Evolutionary conservation across 1,140 invertebrate species (phyloP).

Genomic region (Lepidurus packardi): DNA sequence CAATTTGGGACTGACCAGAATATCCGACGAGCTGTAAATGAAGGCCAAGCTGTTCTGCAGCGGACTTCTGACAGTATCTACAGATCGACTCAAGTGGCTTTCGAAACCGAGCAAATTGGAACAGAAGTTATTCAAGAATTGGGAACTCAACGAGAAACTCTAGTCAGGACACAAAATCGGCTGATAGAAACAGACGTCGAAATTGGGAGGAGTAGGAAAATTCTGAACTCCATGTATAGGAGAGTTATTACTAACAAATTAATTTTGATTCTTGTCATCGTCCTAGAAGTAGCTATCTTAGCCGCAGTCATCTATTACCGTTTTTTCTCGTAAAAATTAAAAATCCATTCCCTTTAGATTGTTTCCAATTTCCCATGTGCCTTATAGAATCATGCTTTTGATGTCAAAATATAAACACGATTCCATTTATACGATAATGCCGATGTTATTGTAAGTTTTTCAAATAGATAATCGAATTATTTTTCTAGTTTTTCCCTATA

Average conservation of each 20-base stretch:
- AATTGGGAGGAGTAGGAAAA: slow-evolving; percentile 52
- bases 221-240: slow-evolving; percentile 56
- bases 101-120: slow-evolving; percentile 71
- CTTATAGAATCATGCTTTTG: background rate
- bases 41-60: slow-evolving; percentile 55
- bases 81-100: slow-evolving; percentile 63
- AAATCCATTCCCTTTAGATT: background rate
- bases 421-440: too few species aligned
- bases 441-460: too few species aligned
- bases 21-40: slow-evolving; percentile 48
- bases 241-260: slow-evolving; percentile 62
- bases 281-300: slow-evolving; percentile 57
- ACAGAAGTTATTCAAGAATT: slow-evolving; percentile 65
- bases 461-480: too few species aligned
- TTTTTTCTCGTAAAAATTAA: slow-evolving; percentile 45
- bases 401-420: too few species aligned
- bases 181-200: slow-evolving; percentile 58
- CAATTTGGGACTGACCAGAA: slow-evolving; percentile 31
- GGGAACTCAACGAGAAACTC: slow-evolving; percentile 56
- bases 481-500: too few species aligned
- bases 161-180: slow-evolving; percentile 55
- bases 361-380: background rate
- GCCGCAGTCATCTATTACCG: slow-evolving; percentile 54
- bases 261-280: slow-evolving; percentile 59
- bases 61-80: slow-evolving; percentile 59